Conservation (phyloP, 2,888 invertebrate species). For the Parnassius smintheus region DNA sequence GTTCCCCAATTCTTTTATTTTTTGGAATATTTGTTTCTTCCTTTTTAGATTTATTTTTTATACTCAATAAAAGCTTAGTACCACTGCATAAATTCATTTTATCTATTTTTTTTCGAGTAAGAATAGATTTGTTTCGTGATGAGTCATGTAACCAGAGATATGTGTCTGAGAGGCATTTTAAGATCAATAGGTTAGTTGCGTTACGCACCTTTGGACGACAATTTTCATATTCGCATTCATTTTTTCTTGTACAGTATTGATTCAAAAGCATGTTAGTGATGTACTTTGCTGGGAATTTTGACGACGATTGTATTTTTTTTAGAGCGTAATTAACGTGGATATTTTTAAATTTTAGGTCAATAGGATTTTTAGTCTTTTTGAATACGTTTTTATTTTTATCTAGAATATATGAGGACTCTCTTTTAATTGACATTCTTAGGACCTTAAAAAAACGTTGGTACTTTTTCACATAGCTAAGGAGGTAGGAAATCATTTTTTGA, state of each 20-base stretch:
- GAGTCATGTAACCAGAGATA: slow-evolving; percentile 19
- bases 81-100: slow-evolving; percentile 21
- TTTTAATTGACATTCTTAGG: slow-evolving; percentile 14
- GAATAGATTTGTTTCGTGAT: slow-evolving; percentile 20
- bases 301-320: slow-evolving; percentile 22
- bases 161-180: slow-evolving; percentile 25
- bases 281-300: slow-evolving; percentile 11
- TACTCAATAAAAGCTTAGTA: slow-evolving; percentile 18
- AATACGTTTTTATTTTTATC: slow-evolving; percentile 5
- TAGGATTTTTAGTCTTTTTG: slow-evolving; percentile 1
- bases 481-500: slow-evolving; percentile 10
- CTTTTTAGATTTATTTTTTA: slow-evolving; percentile 16
- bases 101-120: slow-evolving; percentile 22
- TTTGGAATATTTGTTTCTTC: slow-evolving; percentile 8
- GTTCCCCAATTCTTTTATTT: not conserved
- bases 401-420: not conserved
- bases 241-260: slow-evolving; percentile 14
- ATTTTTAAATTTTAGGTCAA: slow-evolving; percentile 10
- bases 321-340: not conserved
- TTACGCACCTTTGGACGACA: not conserved
- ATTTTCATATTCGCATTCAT: not conserved
- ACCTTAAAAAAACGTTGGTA: slow-evolving; percentile 10
- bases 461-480: slow-evolving; percentile 9
- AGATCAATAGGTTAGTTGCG: not conserved
- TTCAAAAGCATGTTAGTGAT: slow-evolving; percentile 24